phyloP scores from a whole-genome alignment of 2,888 invertebrate genomes.

The Magallana nippona region DNA sequence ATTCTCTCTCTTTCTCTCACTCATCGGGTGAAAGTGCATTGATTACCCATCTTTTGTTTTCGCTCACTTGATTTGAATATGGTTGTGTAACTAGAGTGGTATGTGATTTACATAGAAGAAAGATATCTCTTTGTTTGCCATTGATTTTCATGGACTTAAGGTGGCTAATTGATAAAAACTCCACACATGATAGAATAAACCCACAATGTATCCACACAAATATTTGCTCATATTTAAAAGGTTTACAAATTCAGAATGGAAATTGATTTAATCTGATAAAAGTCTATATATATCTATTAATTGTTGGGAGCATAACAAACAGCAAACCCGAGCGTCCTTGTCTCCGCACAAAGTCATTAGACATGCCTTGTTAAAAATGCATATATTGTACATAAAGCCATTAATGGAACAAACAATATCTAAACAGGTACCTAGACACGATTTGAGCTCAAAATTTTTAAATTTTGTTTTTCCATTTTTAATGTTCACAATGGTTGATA shows the following conservation, averaged over 20 bases:
- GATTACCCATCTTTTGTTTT: not conserved
- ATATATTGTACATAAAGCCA: no score
- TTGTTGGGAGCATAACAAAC: not conserved
- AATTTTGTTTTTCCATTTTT: no score
- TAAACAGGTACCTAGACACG: no score
- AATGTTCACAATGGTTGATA: no score
- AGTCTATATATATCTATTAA: not conserved
- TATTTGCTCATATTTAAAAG: not conserved
- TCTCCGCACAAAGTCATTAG: not conserved
- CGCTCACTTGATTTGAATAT: not conserved
- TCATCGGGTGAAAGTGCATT: not conserved
- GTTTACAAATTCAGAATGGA: not conserved
- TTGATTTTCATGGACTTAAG: not conserved
- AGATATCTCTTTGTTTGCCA: not conserved
- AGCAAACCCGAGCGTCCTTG: no score
- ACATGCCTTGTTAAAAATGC: not conserved
- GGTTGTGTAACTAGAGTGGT: not conserved
- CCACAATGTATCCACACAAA: not conserved
- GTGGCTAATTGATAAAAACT: not conserved
- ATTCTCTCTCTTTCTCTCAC: no score
- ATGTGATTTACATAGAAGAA: not conserved
- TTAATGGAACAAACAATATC: no score
- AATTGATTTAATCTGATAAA: not conserved
- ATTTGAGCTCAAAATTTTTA: no score
- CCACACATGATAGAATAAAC: not conserved